A percentile compares a stretch with the other conserved stretches of the same genome.
These are phyloP conservation scores for Melanotaenia boesemani DNA, from an alignment of 2,797 vertebrate species.

Conservation along the genomic window DNA sequence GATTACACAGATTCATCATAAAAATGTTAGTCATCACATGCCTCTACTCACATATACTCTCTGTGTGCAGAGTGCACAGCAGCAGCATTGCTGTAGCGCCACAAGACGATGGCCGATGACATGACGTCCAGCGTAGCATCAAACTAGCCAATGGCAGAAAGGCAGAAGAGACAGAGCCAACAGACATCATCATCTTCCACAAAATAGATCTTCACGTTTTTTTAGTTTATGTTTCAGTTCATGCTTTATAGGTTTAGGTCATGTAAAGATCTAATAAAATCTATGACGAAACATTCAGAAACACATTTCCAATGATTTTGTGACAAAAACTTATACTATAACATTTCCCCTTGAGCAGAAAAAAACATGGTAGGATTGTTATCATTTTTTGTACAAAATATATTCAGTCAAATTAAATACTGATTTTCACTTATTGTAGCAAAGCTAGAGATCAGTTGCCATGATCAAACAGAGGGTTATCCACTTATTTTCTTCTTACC, in stretches of 20 bases:
- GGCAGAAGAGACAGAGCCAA: background rate
- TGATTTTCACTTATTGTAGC: background rate
- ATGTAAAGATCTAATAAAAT: no score
- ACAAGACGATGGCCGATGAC: slow-evolving; percentile 92
- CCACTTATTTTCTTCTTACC: background rate
- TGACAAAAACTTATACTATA: no score
- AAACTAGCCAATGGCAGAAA: slow-evolving; percentile 80
- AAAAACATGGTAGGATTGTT: background rate
- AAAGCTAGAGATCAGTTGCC: background rate
- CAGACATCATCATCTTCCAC: no score
- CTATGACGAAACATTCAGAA: no score
- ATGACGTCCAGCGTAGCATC: slow-evolving; percentile 93
- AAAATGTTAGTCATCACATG: background rate
- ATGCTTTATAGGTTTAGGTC: no score
- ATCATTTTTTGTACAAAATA: background rate
- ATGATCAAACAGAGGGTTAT: slow-evolving; percentile 4
- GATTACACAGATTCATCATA: background rate
- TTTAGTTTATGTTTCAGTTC: no score
- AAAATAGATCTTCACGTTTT: no score
- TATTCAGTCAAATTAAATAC: background rate
- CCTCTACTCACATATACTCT: slow-evolving; percentile 92
- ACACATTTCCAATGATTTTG: no score
- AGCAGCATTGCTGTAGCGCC: slow-evolving; percentile 95
- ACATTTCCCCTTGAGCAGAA: no score
- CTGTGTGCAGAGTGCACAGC: slow-evolving; percentile 94